A percentile compares a stretch with the other conserved stretches of the same genome.
Evolutionary conservation across 2,797 vertebrate species (phyloP).

Genomic region (Discoglossus pictus): DNA sequence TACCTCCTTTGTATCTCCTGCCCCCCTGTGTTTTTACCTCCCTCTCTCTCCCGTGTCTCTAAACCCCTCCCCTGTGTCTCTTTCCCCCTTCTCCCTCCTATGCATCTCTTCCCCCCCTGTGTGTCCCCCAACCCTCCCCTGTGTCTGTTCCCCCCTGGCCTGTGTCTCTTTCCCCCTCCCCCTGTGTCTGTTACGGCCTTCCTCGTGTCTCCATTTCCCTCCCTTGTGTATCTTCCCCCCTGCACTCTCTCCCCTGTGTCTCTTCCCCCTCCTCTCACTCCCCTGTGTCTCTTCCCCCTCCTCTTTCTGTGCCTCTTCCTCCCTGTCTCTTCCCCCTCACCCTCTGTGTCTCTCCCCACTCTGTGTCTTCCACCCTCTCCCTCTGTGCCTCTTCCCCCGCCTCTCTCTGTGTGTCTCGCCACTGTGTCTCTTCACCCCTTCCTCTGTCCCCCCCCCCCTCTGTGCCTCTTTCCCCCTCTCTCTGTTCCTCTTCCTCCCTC

Average conservation of each 20-base stretch:
- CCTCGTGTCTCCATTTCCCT: no score
- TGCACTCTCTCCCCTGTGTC: neutral
- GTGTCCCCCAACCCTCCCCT: no score
- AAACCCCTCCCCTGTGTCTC: no score
- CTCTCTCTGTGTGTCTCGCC: neutral
- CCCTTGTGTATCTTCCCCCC: no score
- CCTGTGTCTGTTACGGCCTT: no score
- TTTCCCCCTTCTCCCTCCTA: no score
- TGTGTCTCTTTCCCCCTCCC: no score
- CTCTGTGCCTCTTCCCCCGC: neutral
- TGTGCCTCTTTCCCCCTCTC: neutral
- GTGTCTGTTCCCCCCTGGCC: no score
- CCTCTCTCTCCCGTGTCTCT: no score
- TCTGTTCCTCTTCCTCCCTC: neutral
- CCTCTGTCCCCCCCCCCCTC: neutral
- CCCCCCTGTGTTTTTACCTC: no score
- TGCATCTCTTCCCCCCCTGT: no score
- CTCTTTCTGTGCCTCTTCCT: neutral
- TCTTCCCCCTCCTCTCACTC: neutral
- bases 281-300: neutral
- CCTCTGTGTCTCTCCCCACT: neutral
- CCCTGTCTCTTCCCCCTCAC: neutral
- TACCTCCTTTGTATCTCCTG: no score
- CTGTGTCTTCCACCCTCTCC: neutral
- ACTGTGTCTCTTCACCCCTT: neutral